These are phyloP conservation scores for Acropternis orthonyx DNA, from an alignment of 2,797 vertebrate genomes.

Conservation along the genomic window DNA sequence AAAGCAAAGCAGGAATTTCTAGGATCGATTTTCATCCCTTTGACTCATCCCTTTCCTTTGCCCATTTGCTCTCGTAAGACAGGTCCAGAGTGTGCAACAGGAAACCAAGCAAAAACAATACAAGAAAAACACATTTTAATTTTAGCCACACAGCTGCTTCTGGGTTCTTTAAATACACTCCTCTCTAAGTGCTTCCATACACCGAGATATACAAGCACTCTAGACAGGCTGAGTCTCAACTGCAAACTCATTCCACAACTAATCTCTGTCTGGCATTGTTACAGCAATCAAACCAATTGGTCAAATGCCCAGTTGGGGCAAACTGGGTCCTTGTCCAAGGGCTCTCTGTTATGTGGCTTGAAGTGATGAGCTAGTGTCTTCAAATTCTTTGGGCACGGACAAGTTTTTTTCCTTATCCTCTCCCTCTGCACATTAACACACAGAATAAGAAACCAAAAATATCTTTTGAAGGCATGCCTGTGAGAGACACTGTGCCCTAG, in stretches of 20 bases:
- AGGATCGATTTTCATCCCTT: slow-evolving; percentile 28
- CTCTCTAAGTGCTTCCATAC: slow-evolving; percentile 49
- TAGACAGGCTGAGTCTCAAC: slow-evolving; percentile 30
- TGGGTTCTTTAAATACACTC: slow-evolving; percentile 45
- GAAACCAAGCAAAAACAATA: slow-evolving; percentile 53
- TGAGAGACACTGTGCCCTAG: neutral
- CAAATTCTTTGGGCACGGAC: neutral
- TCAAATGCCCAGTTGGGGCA: slow-evolving; percentile 32
- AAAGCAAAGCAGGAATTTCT: slow-evolving; percentile 53
- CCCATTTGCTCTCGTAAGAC: slow-evolving; percentile 24
- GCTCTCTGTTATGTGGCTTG: neutral
- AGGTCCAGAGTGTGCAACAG: slow-evolving; percentile 42
- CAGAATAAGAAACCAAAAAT: slow-evolving; percentile 22
- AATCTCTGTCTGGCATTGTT: slow-evolving; percentile 47
- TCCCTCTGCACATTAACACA: neutral
- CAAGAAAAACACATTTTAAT: slow-evolving; percentile 49
- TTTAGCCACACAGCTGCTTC: slow-evolving; percentile 58
- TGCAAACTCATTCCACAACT: slow-evolving; percentile 60
- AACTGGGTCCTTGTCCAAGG: neutral
- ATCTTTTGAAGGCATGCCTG: neutral
- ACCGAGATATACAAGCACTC: slow-evolving; percentile 16
- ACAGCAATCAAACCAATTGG: slow-evolving; percentile 27
- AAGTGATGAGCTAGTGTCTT: neutral
- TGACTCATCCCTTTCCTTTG: slow-evolving; percentile 38
- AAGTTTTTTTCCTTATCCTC: neutral